A percentile compares a stretch with the other conserved stretches of the same genome.
phyloP scores from a whole-genome alignment of 2,797 vertebrate genomes.

The Clarias fuscus region DNA sequence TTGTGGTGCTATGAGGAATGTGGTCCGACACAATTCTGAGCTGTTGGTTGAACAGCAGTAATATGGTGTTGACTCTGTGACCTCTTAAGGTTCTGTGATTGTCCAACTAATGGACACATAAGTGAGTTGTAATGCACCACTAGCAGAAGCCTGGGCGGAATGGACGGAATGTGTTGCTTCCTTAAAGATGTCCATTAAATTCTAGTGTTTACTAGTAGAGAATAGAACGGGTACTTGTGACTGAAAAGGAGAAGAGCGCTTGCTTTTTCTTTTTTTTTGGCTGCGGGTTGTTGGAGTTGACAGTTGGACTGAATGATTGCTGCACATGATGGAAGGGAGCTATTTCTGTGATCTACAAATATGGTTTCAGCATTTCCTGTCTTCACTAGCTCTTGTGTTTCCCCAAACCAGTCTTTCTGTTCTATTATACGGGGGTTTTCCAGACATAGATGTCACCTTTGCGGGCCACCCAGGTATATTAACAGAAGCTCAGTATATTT shows the following conservation, averaged over 20 bases:
- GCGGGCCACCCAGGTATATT: too few species aligned
- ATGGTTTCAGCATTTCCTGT: neutral
- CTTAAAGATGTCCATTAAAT: conserved; percentile 40
- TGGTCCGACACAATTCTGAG: neutral
- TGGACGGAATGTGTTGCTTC: conserved; percentile 14
- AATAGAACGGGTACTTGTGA: neutral
- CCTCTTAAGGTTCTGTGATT: conserved; percentile 17
- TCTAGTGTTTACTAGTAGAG: conserved; percentile 29
- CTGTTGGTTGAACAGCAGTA: conserved; percentile 13
- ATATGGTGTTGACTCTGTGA: conserved; percentile 16
- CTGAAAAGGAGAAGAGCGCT: neutral
- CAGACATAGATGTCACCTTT: too few species aligned
- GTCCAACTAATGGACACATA: conserved; percentile 25
- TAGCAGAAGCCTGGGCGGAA: neutral
- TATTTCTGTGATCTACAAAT: conserved; percentile 15
- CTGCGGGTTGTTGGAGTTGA: conserved; percentile 5
- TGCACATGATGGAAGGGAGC: neutral
- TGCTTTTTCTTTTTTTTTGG: neutral
- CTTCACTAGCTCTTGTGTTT: neutral
- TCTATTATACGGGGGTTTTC: neutral
- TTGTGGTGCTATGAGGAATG: neutral
- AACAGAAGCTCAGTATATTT: too few species aligned
- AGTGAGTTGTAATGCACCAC: conserved; percentile 20
- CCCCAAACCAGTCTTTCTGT: neutral
- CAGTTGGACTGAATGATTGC: conserved; percentile 3